Conservation (phyloP, 2,797 vertebrate genomes). For the Pangasius mekongensis region DNA sequence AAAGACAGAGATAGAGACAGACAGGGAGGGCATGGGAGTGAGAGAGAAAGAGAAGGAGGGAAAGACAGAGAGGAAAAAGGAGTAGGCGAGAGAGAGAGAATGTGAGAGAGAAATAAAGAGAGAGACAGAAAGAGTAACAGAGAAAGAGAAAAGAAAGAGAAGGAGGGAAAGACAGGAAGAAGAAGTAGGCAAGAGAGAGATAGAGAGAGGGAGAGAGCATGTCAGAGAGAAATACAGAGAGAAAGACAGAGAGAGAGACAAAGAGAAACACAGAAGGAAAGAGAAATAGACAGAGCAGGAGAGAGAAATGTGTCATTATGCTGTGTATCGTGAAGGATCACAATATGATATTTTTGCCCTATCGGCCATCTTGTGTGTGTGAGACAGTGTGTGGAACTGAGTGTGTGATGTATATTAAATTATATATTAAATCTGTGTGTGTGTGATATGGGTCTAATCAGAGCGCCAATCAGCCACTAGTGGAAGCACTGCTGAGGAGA, state of each 20-base stretch:
- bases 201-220: neutral
- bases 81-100: too few species aligned
- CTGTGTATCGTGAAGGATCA: neutral
- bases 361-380: neutral
- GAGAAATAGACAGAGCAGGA: neutral
- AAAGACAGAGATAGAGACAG: neutral
- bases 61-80: too few species aligned
- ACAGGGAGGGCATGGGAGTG: neutral
- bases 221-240: neutral
- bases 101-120: neutral
- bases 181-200: too few species aligned
- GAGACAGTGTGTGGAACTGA: neutral
- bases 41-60: too few species aligned
- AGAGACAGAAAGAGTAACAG: neutral
- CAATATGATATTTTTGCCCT: neutral
- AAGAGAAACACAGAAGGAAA: neutral
- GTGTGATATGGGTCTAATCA: conserved; percentile 36
- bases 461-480: conserved; percentile 45
- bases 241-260: neutral
- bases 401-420: neutral
- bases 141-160: neutral
- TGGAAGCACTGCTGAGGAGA: neutral
- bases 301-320: neutral
- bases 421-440: neutral
- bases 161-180: too few species aligned